Conservation (phyloP, 2,888 invertebrate genomes). For the Trissonchulus sp. region DNA sequence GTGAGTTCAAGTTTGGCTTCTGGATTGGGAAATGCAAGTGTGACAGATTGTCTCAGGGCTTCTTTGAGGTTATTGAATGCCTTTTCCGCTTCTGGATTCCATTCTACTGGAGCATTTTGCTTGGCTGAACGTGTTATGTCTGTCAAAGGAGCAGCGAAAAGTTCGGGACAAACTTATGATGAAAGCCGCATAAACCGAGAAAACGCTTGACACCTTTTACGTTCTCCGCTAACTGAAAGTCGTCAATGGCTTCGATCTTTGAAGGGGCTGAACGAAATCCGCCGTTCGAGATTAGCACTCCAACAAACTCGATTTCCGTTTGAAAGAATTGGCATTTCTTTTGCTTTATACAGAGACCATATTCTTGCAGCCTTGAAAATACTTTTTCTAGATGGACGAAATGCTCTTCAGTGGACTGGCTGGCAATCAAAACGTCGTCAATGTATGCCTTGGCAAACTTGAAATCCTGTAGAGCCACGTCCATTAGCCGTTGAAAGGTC, state of each 20-base stretch:
- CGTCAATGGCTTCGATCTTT: slow-evolving; percentile 9
- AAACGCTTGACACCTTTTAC: neutral
- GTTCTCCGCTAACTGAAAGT: neutral
- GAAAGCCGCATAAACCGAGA: slow-evolving; percentile 6
- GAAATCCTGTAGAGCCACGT: slow-evolving; percentile 35
- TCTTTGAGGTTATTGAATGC: too few species aligned
- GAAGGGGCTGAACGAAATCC: slow-evolving; percentile 2
- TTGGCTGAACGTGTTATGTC: too few species aligned
- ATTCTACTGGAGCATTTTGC: too few species aligned
- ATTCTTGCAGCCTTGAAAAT: neutral
- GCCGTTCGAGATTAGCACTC: neutral
- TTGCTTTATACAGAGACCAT: slow-evolving; percentile 1
- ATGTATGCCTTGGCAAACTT: slow-evolving; percentile 36
- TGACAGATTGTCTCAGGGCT: too few species aligned
- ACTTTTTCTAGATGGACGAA: slow-evolving; percentile 29
- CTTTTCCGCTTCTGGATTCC: too few species aligned
- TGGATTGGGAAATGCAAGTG: too few species aligned
- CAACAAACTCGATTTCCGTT: neutral
- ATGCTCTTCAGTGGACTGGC: slow-evolving; percentile 34
- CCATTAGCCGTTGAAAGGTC: slow-evolving; percentile 41
- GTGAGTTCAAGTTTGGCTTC: too few species aligned
- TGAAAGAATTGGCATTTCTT: slow-evolving; percentile 11
- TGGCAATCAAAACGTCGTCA: slow-evolving; percentile 37
- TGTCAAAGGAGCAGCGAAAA: too few species aligned
- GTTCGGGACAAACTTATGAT: slow-evolving; percentile 12